Base-by-base conservation (phyloP, 2,888 invertebrate species). In the Balanococcus diminutus region DNA sequence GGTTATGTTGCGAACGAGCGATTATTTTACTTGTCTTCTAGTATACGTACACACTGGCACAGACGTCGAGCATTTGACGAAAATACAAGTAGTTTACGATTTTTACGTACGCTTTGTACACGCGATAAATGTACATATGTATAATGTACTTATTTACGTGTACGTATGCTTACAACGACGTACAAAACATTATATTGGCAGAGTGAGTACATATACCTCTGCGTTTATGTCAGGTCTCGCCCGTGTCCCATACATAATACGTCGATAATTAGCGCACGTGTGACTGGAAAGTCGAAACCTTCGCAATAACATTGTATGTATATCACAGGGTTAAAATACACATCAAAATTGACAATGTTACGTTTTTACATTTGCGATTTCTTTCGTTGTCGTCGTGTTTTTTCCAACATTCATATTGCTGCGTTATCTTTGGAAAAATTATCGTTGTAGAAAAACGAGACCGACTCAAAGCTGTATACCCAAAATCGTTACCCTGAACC, bases 191-290 rank as follows among this genome's bases (percentile, higher is more conserved):
- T 51, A 51, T 51, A 51, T 51, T 51, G 19, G 51, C 51, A 51
- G 19, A n/a, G 19, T 51, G 19, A 51, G n/a, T 51, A 51, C n/a
- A 11, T 25, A 28, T 14, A 22, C 22, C 28, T 28, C 4, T 28
- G 28, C 25, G 28, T 22, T 67, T 25, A 67, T 28, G 61, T 67
- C 61, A 67, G 61, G 25, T 67, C 61, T 28, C 14, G 14, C 28
- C 25, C 28, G n/a, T 22, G 61, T 25, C 61, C 28, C 25, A 67
- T 67, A 67, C 61, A 28, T 28, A 25, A 67, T 28, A 28, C 28
- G 61, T 28, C 22, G 61, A 67, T 67, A 67, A 67, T 67, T 67
- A 67, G 61, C 61, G 28, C 61, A 67, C 61, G 61, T 67, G 61
- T 67, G 28, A 2, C 14, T 25, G 5, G 1, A 5, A 11, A 42